A percentile compares a stretch with the other conserved stretches of the same genome.
Conservation (phyloP, 2,113 vertebrate species). For the Leptodactylus fuscus region DNA sequence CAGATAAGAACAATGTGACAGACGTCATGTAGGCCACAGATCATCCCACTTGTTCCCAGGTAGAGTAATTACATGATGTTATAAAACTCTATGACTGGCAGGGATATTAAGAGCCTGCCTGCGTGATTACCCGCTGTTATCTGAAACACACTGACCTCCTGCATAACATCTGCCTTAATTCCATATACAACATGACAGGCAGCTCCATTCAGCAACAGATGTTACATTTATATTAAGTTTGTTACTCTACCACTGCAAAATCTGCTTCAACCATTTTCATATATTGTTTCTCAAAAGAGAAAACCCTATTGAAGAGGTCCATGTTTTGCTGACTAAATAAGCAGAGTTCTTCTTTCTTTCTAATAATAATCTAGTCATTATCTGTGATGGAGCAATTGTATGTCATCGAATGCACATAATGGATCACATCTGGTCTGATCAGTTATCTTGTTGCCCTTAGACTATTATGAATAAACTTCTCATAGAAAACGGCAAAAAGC, state of each 20-base stretch:
- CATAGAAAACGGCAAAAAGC: neutral
- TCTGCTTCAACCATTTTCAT: neutral
- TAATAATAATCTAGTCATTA: constrained; percentile 29
- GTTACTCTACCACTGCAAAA: neutral
- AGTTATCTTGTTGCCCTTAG: constrained; percentile 9
- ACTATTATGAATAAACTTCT: constrained; percentile 29
- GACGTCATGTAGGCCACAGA: neutral
- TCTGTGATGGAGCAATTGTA: constrained; percentile 22
- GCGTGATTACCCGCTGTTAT: constrained; percentile 8
- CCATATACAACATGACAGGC: constrained; percentile 17
- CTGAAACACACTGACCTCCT: constrained; percentile 20
- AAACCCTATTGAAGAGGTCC: neutral
- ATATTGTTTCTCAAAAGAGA: neutral
- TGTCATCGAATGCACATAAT: neutral
- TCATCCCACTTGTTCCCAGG: neutral
- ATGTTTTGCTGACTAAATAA: neutral
- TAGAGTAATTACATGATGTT: constrained; percentile 5
- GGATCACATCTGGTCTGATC: neutral
- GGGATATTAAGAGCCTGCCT: constrained; percentile 12
- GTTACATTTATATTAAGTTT: constrained; percentile 1
- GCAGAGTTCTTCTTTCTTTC: neutral
- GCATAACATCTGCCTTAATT: constrained; percentile 19
- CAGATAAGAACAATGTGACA: neutral
- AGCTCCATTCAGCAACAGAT: constrained; percentile 7
- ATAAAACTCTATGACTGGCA: neutral